A percentile compares a stretch with the other conserved stretches of the same genome.
Conservation (phyloP, 2,797 vertebrate genomes). For the Catostomus latipinnis region DNA sequence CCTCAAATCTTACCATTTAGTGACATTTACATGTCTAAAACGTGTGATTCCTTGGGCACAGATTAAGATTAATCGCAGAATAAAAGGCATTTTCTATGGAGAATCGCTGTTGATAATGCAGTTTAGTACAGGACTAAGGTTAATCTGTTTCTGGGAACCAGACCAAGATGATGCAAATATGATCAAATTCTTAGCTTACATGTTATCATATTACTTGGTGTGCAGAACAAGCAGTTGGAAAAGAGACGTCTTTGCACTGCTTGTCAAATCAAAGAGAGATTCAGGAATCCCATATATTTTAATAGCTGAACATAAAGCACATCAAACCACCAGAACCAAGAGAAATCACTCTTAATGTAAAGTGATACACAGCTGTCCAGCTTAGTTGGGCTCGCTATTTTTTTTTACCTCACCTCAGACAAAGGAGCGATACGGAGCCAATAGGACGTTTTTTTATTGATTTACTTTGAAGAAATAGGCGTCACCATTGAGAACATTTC, state of each 20-base stretch:
- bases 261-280: constrained; percentile 16
- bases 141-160: constrained; percentile 37
- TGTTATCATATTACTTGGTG: constrained; percentile 15
- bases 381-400: constrained; percentile 16
- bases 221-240: constrained; percentile 30
- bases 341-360: constrained; percentile 38
- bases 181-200: constrained; percentile 22
- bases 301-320: constrained; percentile 40
- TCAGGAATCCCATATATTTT: constrained; percentile 11
- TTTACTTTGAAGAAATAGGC: constrained; percentile 63
- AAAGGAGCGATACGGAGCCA: constrained; percentile 25
- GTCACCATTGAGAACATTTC: constrained; percentile 22
- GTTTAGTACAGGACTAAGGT: constrained; percentile 28
- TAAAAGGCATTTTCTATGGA: constrained; percentile 47
- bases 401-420: constrained; percentile 39
- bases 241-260: constrained; percentile 8
- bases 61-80: constrained; percentile 42
- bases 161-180: constrained; percentile 40
- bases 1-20: constrained; percentile 10
- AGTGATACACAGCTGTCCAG: constrained; percentile 35
- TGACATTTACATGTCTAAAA: constrained; percentile 26
- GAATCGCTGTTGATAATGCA: constrained; percentile 35
- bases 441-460: constrained; percentile 37
- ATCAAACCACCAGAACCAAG: constrained; percentile 37
- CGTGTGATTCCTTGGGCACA: constrained; percentile 19